Percentiles rank a stretch among this genome's conserved stretches.
Conservation (phyloP, 2,113 vertebrate genomes). For the Murina feae region DNA sequence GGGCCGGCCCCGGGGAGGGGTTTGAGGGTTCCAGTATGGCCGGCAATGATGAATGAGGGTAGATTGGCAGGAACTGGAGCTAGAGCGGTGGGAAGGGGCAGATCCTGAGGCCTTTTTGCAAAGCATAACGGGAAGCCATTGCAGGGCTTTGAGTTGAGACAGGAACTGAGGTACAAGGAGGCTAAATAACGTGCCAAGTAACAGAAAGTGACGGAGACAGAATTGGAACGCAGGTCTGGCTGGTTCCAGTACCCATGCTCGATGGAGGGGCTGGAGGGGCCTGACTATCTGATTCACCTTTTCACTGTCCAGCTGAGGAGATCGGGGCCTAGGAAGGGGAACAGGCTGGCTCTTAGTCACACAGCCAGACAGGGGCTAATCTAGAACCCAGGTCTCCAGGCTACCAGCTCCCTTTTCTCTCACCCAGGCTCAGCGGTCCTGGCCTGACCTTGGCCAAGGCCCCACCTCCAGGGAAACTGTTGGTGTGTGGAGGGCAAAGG, state of each 20-base stretch:
- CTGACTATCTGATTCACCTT: neutral
- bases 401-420: neutral
- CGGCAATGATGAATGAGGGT: neutral
- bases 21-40: no score
- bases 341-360: neutral
- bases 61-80: neutral
- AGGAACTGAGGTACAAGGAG: neutral
- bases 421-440: neutral
- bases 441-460: neutral
- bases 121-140: neutral
- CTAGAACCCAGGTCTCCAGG: neutral
- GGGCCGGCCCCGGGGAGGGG: neutral
- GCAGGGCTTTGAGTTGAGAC: neutral
- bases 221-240: neutral
- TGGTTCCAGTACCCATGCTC: neutral
- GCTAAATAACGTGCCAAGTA: neutral
- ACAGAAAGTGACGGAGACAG: neutral
- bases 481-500: neutral
- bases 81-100: neutral
- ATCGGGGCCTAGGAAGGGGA: neutral
- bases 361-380: neutral
- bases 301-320: neutral
- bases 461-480: neutral
- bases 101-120: neutral
- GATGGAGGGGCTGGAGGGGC: neutral